Base-by-base conservation (phyloP, 2,797 vertebrate species). In the Danio choprae region DNA sequence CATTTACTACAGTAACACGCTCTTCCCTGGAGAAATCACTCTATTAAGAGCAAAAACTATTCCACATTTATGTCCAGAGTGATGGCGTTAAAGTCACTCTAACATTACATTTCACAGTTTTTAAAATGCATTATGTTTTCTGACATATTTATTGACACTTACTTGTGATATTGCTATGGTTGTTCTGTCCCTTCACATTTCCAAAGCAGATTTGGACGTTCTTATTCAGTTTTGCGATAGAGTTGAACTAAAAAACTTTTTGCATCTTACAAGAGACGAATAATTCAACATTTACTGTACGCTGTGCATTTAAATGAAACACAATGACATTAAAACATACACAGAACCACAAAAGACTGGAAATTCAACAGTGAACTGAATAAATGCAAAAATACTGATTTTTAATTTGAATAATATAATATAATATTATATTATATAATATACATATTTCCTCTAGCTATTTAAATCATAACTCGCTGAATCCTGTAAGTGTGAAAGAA, bases 31-130 rank as follows among this genome's bases (percentile, higher is more conserved):
- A 74, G 11, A 60, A 62, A 48, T 74, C 29, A 40, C 13, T 68
- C 10, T 38, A 46, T 38, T 29, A 74, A 62, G 7, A 13, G 11
- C 11, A 62, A 50, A 50, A 16, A 16, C 2, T 20, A 74, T 62
- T 74, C 74, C 22, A 60, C 43, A 74, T 38, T 71, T 43, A 43
- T 18, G 15, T 56, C 15, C 48, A 70, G 5, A 70, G 51, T 11
- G 9, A 16, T 18, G 60, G 38, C 11, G 5, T 43, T 55, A 55
- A 55, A 55, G 69, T 7, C 22, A 74, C 13, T 36, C 13, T 13
- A 9, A 58, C 72, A n/a, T 69, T 43, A 58, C 44, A 29, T 59
- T 5, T 16, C 38, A 56, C 15, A 44, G 16, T 11, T 44, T 51
- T 55, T 12, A 16, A n/a, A 6, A 59, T 15, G 22, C 18, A 6